Evolutionary conservation across 1,140 invertebrate species (phyloP).

Genomic region (Sminthurides bifidus): DNA sequence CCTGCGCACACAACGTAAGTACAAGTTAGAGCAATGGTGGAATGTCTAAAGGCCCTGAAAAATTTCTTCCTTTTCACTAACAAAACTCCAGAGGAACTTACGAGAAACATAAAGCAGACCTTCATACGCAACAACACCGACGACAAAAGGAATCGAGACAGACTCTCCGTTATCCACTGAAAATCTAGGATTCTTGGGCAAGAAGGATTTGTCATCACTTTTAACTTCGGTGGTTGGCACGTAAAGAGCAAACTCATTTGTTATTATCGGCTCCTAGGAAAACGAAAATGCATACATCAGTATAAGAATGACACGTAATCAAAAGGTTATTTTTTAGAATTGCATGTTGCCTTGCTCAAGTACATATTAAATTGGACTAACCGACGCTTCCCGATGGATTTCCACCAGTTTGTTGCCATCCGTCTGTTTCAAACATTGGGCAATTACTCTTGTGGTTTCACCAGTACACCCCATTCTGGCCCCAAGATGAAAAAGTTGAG

Average conservation of each 20-base stretch:
- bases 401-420: conserved; percentile 39
- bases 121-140: conserved; percentile 38
- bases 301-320: too few species aligned
- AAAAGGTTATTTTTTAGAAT: neutral
- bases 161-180: conserved; percentile 36
- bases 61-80: neutral
- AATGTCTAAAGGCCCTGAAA: neutral
- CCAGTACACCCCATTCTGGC: conserved; percentile 32
- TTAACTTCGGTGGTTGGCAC: conserved; percentile 32
- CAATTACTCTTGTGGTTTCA: conserved; percentile 34
- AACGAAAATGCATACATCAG: too few species aligned
- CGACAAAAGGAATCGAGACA: conserved; percentile 45
- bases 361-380: conserved; percentile 1
- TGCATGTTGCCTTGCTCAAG: neutral
- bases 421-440: conserved; percentile 37
- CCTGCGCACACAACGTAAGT: neutral
- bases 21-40: neutral
- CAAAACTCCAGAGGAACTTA: neutral
- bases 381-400: conserved; percentile 32
- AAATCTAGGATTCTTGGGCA: conserved; percentile 35
- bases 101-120: conserved; percentile 16
- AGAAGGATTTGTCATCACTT: conserved; percentile 35
- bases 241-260: conserved; percentile 10
- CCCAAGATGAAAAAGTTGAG: conserved; percentile 34
- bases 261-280: neutral